Base-by-base conservation (phyloP, 2,797 vertebrate genomes). In the Meda fulgida region DNA sequence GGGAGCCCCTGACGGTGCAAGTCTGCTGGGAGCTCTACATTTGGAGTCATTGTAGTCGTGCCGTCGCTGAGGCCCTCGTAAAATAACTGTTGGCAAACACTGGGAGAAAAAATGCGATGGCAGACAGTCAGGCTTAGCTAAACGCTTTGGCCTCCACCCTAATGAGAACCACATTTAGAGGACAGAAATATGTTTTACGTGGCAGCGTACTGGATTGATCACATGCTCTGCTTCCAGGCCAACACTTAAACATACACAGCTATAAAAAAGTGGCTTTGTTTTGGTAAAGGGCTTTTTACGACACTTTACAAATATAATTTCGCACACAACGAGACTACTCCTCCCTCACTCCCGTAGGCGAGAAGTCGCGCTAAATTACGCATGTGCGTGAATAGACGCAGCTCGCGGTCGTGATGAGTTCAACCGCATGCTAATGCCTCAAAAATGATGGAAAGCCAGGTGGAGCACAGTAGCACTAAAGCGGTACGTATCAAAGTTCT, bases 161-260 rank as follows among this genome's bases (percentile, higher is more conserved):
- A 96, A 97, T 94, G 94, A 95, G 94, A 97, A 96, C 93, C 95
- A 96, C 95, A 96, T 96, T 96, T 93, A 95, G 94, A 94, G 81
- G 89, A 86, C 91, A 92, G 93, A 95, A 96, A 95, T 92, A 92
- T 94, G 92, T 81, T 92, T 93, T 92, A 93, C 86, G 91, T 93
- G 94, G 93, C 93, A 92, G 89, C 87, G 84, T 88, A 89, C 86
- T 85, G 92, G 93, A 92, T 88, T 26, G 80, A 88, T 38, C 77
- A 86, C 90, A 88, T 89, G 87, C 91, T 71, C 89, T 38, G 80
- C 80, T 89, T 87, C 87, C 90, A 90, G 21, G 83, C n/a, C 87
- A 91, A 75, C 72, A 65, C 72, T 71, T 40, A 29, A 84, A 76
- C 84, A 83, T 19, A 80, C 34, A 16, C 63, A 11, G 53, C 69